Conservation (phyloP, 2,113 vertebrate species). For the Pedionomus torquatus region DNA sequence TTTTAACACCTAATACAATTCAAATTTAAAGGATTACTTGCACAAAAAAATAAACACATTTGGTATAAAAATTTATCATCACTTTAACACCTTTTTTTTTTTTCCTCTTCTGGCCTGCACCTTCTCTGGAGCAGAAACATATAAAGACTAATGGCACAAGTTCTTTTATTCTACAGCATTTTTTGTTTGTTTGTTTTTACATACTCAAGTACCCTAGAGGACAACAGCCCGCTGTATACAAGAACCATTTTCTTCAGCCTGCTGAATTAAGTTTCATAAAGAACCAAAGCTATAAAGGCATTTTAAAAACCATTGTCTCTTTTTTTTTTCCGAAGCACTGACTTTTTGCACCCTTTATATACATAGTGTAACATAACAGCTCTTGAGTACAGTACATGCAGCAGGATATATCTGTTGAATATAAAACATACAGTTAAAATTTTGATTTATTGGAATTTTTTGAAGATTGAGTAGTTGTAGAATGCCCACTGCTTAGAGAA, state of each 20-base stretch:
- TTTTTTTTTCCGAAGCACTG: conserved; percentile 73
- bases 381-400: conserved; percentile 84
- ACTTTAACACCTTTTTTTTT: conserved; percentile 78
- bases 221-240: conserved; percentile 81
- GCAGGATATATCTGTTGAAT: conserved; percentile 80
- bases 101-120: conserved; percentile 69
- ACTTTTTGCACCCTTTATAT: conserved; percentile 80
- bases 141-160: conserved; percentile 82
- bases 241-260: conserved; percentile 84
- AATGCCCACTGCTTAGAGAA: conserved; percentile 81
- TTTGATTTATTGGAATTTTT: conserved; percentile 68
- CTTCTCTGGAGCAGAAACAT: conserved; percentile 83
- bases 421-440: conserved; percentile 83
- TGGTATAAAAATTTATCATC: conserved; percentile 88
- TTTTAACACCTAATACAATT: conserved; percentile 86
- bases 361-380: conserved; percentile 80
- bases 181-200: conserved; percentile 69
- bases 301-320: conserved; percentile 80
- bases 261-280: conserved; percentile 84
- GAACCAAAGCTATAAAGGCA: conserved; percentile 83
- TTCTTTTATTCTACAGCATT: conserved; percentile 76
- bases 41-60: conserved; percentile 89
- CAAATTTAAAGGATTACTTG: conserved; percentile 84
- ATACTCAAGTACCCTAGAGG: conserved; percentile 80
- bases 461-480: conserved; percentile 74